Conservation (phyloP, 2,888 invertebrate species). For the Coelinius sp. region DNA sequence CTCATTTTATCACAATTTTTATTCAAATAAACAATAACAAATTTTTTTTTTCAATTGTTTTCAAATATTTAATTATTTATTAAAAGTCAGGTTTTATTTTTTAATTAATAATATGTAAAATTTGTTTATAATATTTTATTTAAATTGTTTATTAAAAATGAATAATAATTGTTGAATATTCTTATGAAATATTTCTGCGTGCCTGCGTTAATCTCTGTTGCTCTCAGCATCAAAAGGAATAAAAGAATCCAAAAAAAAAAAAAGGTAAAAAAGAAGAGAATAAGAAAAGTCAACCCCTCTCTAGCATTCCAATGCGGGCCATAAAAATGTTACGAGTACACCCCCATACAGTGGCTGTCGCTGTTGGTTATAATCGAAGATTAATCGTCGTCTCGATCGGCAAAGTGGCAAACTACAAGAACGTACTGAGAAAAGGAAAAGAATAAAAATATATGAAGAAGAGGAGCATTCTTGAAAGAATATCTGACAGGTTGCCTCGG, state of each 20-base stretch:
- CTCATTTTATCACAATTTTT: no score
- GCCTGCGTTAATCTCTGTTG: conserved; percentile 24
- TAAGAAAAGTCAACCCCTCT: conserved; percentile 39
- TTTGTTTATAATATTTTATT: no score
- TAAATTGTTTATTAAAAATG: no score
- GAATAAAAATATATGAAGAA: conserved; percentile 7
- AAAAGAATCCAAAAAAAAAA: conserved; percentile 9
- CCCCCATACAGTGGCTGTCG: conserved; percentile 53
- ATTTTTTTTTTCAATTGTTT: no score
- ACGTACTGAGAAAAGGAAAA: neutral
- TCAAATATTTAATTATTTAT: no score
- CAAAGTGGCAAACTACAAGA: conserved; percentile 42
- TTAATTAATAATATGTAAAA: no score
- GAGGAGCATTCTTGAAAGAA: conserved; percentile 5
- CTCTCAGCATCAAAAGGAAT: neutral
- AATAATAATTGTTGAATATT: neutral
- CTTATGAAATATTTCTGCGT: neutral
- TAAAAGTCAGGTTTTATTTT: no score
- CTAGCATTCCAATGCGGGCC: conserved; percentile 44
- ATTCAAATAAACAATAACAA: no score
- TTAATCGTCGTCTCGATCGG: conserved; percentile 59
- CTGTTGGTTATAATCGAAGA: conserved; percentile 67
- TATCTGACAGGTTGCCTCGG: conserved; percentile 37
- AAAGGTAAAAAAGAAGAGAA: neutral
- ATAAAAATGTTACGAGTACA: conserved; percentile 46